Percentiles rank a stretch among this genome's conserved stretches.
These are phyloP conservation scores for Buphagus erythrorhynchus DNA, from an alignment of 2,797 vertebrate species.

Conservation along the genomic window DNA sequence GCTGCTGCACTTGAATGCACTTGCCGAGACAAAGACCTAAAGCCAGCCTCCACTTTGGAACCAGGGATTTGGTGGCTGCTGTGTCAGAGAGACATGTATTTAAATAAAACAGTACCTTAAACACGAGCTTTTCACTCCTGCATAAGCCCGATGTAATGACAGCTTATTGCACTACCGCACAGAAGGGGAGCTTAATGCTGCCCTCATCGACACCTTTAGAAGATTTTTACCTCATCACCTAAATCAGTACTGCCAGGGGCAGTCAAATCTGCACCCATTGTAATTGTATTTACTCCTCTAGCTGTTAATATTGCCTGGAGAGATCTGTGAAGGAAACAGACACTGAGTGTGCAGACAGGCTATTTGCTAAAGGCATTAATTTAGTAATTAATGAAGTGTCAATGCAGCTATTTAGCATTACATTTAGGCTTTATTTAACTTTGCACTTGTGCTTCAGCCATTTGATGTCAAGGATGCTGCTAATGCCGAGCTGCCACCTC, in stretches of 20 bases:
- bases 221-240: neutral
- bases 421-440: neutral
- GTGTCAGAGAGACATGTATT: neutral
- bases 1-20: constrained; percentile 23
- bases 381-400: constrained; percentile 44
- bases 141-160: neutral
- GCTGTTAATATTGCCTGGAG: neutral
- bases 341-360: neutral
- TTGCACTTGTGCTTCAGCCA: neutral
- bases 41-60: neutral
- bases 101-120: neutral
- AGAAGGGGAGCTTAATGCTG: neutral
- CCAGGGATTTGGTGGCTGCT: neutral
- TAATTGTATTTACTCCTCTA: neutral
- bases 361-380: constrained; percentile 31
- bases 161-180: neutral
- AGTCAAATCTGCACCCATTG: neutral
- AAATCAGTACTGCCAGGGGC: neutral
- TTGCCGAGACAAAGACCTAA: neutral
- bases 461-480: neutral
- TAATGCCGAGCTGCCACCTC: neutral
- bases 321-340: neutral
- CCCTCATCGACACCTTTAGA: neutral
- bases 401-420: neutral
- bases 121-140: neutral